Evolutionary conservation across 1,140 invertebrate genomes (phyloP).

Genomic region (Sycobia sp.): DNA sequence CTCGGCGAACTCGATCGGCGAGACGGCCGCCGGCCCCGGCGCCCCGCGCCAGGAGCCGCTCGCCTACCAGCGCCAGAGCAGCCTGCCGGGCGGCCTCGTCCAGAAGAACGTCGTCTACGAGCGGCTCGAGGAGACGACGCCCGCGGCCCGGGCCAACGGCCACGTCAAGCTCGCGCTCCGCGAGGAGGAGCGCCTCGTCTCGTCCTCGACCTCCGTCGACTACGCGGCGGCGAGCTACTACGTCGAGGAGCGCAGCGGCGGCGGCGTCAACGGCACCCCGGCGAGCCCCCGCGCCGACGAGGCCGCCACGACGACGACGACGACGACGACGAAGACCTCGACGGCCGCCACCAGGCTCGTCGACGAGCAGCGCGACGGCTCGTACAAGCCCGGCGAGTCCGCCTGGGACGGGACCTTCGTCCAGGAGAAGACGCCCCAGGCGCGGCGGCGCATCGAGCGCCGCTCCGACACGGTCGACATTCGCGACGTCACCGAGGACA

Average conservation of each 20-base stretch:
- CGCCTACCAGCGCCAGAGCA: not conserved
- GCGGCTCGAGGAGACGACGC: constrained; percentile 37
- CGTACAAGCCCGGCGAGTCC: constrained; percentile 46
- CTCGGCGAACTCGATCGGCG: constrained; percentile 15
- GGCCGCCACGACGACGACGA: constrained; percentile 32
- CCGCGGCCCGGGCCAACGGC: constrained; percentile 6
- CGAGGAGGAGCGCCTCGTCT: constrained; percentile 7
- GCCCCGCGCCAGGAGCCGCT: not conserved
- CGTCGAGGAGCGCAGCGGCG: constrained; percentile 38
- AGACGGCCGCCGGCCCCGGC: not conserved
- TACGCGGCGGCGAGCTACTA: constrained; percentile 26
- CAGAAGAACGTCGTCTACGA: constrained; percentile 9
- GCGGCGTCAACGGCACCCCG: not conserved
- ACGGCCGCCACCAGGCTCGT: constrained; percentile 41
- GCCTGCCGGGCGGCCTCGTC: not conserved
- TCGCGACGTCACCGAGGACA: constrained; percentile 50
- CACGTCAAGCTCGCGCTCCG: not conserved
- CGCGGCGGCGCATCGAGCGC: constrained; percentile 33
- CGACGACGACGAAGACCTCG: constrained; percentile 32
- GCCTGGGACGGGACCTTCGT: constrained; percentile 36
- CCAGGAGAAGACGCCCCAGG: not conserved
- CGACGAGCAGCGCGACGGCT: constrained; percentile 39
- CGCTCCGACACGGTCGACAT: constrained; percentile 40
- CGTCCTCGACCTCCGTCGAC: constrained; percentile 10
- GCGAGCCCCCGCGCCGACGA: too few species aligned